phyloP scores from a whole-genome alignment of 2,888 invertebrate species.

The Leucophora obtusa region DNA sequence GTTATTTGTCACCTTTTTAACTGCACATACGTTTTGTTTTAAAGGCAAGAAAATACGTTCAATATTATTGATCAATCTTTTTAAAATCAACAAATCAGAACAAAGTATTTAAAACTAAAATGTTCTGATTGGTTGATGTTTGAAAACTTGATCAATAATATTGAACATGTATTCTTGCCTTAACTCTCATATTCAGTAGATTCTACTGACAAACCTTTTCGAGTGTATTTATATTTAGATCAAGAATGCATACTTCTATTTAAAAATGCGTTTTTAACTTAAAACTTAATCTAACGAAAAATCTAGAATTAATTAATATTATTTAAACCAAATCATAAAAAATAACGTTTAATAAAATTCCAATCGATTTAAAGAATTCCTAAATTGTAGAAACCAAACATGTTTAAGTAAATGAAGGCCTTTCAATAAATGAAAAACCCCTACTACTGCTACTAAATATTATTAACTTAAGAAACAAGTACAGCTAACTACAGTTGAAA shows the following conservation, averaged over 20 bases:
- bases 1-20: too few species aligned
- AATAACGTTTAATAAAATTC: conserved; percentile 12
- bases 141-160: too few species aligned
- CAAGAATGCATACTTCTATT: background rate
- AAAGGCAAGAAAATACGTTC: too few species aligned
- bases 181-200: too few species aligned
- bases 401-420: conserved; percentile 39
- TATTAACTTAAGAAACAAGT: background rate
- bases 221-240: background rate
- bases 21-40: too few species aligned
- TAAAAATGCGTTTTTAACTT: background rate
- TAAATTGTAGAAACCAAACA: conserved; percentile 31
- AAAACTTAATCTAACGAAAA: conserved; percentile 30
- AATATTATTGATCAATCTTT: too few species aligned
- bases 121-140: too few species aligned
- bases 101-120: too few species aligned
- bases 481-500: background rate
- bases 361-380: conserved; percentile 45
- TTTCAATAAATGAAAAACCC: conserved; percentile 44
- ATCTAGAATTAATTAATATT: conserved; percentile 44
- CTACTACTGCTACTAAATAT: conserved; percentile 24
- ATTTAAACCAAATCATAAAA: background rate
- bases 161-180: too few species aligned
- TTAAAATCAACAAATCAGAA: too few species aligned
- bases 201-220: too few species aligned